phyloP scores from a whole-genome alignment of 2,113 vertebrate genomes.

The Protobothrops mucrosquamatus region DNA sequence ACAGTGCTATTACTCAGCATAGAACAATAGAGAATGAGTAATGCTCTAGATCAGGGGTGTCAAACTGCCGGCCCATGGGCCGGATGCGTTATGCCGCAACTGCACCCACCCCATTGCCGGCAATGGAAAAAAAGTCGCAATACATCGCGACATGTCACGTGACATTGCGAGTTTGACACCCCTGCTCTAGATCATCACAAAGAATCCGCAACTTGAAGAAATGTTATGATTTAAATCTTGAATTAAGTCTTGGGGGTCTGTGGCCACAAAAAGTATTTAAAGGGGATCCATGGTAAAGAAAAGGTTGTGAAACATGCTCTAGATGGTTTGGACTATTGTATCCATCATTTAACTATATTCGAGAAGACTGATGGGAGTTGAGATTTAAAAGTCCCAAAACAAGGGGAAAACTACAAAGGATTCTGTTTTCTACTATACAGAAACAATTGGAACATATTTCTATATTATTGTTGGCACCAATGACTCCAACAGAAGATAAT shows the following conservation, averaged over 20 bases:
- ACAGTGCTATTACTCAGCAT: neutral
- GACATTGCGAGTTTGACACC: too few relatives aligned
- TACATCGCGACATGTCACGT: too few relatives aligned
- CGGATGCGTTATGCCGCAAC: neutral
- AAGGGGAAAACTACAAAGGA: neutral
- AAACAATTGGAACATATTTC: neutral
- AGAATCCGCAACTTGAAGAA: neutral
- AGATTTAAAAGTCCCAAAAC: neutral
- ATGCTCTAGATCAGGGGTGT: neutral
- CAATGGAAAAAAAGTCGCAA: too few relatives aligned
- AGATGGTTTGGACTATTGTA: neutral
- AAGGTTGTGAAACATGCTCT: neutral
- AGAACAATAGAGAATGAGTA: neutral
- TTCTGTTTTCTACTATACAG: neutral
- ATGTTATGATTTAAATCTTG: neutral
- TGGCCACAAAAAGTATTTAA: neutral
- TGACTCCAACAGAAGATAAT: neutral
- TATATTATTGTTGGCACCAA: neutral
- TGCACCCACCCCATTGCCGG: neutral
- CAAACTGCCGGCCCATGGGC: neutral
- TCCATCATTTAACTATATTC: neutral
- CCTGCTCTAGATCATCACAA: neutral
- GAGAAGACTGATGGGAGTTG: neutral
- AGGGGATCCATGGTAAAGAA: neutral
- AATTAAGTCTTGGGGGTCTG: neutral